phyloP scores from a whole-genome alignment of 2,888 invertebrate species.

The Cylindroiulus punctatus region DNA sequence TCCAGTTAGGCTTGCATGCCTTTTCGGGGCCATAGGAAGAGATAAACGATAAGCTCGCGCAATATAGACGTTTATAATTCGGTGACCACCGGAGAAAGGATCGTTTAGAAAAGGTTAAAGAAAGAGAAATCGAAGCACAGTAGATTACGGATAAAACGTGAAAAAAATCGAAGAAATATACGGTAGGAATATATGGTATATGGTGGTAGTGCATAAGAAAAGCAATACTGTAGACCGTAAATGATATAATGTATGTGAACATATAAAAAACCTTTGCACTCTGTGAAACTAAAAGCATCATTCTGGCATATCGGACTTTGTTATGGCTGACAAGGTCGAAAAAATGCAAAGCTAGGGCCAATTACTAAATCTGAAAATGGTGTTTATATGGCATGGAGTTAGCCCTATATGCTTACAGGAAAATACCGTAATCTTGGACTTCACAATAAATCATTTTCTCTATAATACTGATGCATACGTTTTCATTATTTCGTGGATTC shows the following conservation, averaged over 20 bases:
- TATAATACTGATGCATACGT: no score
- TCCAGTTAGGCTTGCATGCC: not conserved
- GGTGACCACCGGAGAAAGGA: constrained; percentile 23
- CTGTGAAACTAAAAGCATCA: not conserved
- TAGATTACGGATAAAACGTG: not conserved
- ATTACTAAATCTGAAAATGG: not conserved
- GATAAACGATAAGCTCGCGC: constrained; percentile 5
- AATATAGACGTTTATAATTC: constrained; percentile 37
- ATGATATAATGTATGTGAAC: not conserved
- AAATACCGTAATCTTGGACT: no score
- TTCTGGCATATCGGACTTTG: not conserved
- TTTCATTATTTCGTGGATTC: no score
- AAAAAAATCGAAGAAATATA: constrained; percentile 39
- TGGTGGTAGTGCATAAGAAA: not conserved
- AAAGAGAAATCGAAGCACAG: constrained; percentile 15
- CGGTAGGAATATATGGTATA: no score
- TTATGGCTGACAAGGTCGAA: not conserved
- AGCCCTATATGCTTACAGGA: no score
- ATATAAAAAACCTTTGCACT: not conserved
- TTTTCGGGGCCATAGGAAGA: not conserved
- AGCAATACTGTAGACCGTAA: not conserved
- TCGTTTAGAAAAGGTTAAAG: constrained; percentile 45
- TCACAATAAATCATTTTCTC: no score
- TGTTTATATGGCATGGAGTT: no score
- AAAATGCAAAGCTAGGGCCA: not conserved